phyloP scores from a whole-genome alignment of 30 jellyfish, hydroid and myxozoan genomes.

The Aurelia coerulea region DNA sequence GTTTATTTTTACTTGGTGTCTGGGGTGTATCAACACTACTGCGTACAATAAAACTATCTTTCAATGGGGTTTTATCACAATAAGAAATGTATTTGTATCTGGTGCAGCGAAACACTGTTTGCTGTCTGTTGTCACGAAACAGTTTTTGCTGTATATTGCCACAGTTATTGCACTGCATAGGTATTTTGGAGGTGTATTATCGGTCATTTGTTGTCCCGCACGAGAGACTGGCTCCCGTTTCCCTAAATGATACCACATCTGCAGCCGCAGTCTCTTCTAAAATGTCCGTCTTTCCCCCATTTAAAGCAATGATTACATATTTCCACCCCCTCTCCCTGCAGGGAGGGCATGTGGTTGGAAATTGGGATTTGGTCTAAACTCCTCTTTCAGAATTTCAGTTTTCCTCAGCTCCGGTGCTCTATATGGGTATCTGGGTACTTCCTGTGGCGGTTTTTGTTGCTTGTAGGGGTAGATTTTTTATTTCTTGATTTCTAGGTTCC shows the following conservation, averaged over 20 bases:
- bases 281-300: conserved; percentile 15
- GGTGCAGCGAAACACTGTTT: background rate
- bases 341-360: no score
- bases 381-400: no score
- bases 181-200: background rate
- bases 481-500: no score
- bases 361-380: no score
- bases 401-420: no score
- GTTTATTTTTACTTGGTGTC: no score
- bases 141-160: background rate
- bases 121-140: background rate
- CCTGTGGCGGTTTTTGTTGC: no score
- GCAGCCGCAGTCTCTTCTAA: conserved; percentile 1
- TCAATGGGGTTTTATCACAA: background rate
- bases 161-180: conserved; percentile 13
- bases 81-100: background rate
- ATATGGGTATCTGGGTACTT: no score
- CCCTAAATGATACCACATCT: conserved; percentile 2
- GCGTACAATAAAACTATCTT: no score
- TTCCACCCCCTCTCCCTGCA: background rate
- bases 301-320: conserved; percentile 10
- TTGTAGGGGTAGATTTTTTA: no score
- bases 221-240: conserved; percentile 14
- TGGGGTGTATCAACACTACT: no score
- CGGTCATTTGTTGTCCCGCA: conserved; percentile 23